Percentiles rank a stretch among this genome's conserved stretches.
phyloP scores from a whole-genome alignment of 2,888 invertebrate species.

The Ophion slaviceki region DNA sequence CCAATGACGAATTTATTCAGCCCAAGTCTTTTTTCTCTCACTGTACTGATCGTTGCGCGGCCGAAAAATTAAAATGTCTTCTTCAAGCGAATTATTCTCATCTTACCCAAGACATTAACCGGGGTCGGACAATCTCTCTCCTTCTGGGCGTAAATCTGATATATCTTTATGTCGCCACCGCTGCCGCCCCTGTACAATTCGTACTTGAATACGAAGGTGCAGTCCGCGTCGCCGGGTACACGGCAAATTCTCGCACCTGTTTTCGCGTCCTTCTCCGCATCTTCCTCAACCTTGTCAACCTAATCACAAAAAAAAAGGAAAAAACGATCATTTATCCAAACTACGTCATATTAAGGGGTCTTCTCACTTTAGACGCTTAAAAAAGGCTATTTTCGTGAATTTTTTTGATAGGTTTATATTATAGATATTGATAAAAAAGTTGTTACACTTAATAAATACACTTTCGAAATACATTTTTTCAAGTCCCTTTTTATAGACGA shows the following conservation, averaged over 20 bases:
- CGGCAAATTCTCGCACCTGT: constrained; percentile 82
- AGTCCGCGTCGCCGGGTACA: constrained; percentile 82
- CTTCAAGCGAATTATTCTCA: background rate
- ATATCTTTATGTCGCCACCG: constrained; percentile 76
- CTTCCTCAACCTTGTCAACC: constrained; percentile 73
- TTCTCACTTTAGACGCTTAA: too few relatives aligned
- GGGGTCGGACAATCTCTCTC: constrained; percentile 82
- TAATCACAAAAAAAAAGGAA: constrained; percentile 41
- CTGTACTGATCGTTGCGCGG: background rate
- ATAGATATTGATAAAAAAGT: too few relatives aligned
- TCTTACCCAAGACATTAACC: constrained; percentile 82
- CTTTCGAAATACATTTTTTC: too few relatives aligned
- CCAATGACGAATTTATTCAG: too few relatives aligned
- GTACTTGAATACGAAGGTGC: constrained; percentile 84
- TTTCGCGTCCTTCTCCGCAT: constrained; percentile 73
- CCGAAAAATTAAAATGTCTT: background rate
- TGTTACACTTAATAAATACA: too few relatives aligned
- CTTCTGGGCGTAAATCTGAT: constrained; percentile 83
- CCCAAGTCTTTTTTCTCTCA: background rate
- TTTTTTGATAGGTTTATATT: too few relatives aligned
- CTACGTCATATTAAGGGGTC: background rate
- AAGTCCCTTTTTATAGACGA: too few relatives aligned
- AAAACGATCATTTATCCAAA: background rate
- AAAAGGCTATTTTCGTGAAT: too few relatives aligned
- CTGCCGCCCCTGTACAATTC: constrained; percentile 72